Evolutionary conservation across 2,888 invertebrate species (phyloP).

Genomic region (Brachyptera risi): DNA sequence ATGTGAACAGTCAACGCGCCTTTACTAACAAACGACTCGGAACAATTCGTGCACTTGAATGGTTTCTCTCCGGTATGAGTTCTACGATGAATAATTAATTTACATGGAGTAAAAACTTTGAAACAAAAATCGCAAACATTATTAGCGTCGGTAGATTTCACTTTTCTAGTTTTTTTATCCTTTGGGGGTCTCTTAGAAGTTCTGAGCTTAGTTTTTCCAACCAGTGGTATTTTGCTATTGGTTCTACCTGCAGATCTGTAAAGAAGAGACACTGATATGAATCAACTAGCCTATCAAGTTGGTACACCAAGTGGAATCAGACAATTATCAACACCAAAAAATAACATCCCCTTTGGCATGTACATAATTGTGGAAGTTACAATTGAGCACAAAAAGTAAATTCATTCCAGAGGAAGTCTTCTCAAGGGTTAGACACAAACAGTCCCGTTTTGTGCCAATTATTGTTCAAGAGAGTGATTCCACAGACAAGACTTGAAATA

Average conservation of each 20-base stretch:
- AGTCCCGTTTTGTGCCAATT: too few relatives aligned
- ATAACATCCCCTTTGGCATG: too few relatives aligned
- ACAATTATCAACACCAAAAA: too few relatives aligned
- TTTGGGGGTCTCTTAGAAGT: not conserved
- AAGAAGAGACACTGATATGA: slow-evolving; percentile 29
- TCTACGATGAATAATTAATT: slow-evolving; percentile 28
- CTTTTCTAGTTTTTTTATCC: not conserved
- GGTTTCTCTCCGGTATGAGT: slow-evolving; percentile 31
- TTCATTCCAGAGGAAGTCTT: too few relatives aligned
- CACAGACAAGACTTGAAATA: too few relatives aligned
- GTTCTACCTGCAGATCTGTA: slow-evolving; percentile 27
- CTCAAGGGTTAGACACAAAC: too few relatives aligned
- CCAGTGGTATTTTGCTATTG: slow-evolving; percentile 14
- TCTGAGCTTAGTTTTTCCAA: slow-evolving; percentile 16
- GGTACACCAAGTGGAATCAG: too few relatives aligned
- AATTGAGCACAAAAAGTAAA: too few relatives aligned
- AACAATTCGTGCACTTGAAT: slow-evolving; percentile 39
- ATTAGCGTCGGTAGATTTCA: slow-evolving; percentile 2
- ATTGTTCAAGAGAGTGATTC: too few relatives aligned
- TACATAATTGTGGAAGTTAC: too few relatives aligned
- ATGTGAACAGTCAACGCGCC: slow-evolving; percentile 30
- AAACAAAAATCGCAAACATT: slow-evolving; percentile 29
- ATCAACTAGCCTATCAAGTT: too few relatives aligned
- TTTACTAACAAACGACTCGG: slow-evolving; percentile 34
- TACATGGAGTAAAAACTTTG: slow-evolving; percentile 27